phyloP scores from a whole-genome alignment of 2,113 vertebrate species.

The Vidua chalybeata region DNA sequence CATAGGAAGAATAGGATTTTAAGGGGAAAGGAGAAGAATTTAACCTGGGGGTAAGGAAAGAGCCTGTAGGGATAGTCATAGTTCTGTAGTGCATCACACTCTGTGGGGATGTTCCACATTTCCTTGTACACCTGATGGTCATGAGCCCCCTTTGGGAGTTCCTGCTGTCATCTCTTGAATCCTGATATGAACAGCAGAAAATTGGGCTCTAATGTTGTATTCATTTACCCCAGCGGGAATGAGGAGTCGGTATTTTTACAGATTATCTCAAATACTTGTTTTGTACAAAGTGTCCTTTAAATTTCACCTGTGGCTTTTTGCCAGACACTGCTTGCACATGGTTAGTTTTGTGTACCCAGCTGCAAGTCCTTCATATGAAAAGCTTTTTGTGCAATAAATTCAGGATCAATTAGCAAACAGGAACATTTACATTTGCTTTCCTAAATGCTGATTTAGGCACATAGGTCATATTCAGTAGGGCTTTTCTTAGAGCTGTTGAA shows the following conservation, averaged over 20 bases:
- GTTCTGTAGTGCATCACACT: fast-evolving
- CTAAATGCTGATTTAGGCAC: background rate
- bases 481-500: background rate
- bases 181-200: background rate
- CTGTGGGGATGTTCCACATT: background rate
- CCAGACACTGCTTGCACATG: background rate
- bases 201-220: background rate
- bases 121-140: background rate
- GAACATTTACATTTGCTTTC: background rate
- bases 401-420: background rate
- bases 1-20: background rate
- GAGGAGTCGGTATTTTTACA: background rate
- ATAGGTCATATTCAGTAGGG: too few species aligned
- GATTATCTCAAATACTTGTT: background rate
- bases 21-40: background rate
- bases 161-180: background rate
- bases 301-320: background rate
- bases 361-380: background rate
- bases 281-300: background rate
- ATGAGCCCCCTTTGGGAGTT: background rate
- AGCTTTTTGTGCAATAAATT: background rate
- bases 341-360: constrained; percentile 32
- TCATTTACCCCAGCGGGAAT: background rate
- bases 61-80: background rate
- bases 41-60: background rate